Base-by-base conservation (phyloP, 1,140 invertebrate genomes). In the Limonius californicus region DNA sequence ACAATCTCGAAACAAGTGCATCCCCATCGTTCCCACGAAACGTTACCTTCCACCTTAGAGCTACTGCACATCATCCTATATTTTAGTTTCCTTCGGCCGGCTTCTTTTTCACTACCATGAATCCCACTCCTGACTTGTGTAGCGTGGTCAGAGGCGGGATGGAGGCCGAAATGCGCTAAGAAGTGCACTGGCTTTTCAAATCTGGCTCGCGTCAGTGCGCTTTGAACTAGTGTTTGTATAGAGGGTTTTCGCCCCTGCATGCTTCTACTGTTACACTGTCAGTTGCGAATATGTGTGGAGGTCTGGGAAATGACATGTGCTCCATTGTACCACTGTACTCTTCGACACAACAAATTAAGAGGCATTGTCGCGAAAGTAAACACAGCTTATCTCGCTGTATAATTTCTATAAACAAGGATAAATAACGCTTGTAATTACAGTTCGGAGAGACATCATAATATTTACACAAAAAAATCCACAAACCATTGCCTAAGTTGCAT, bases 111-210 rank as follows among this genome's bases (percentile, higher is more conserved):
- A n/a, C n/a, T n/a, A n/a, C n/a, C n/a, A n/a, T n/a, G n/a, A n/a
- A n/a, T n/a, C n/a, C n/a, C 23, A 27, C 3, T 27, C 23, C 23
- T 27, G 9, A 4, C 9, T 27, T 27, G 9, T 27, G 23, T 4
- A 27, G 3, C 9, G 23, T 27, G 3, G 23, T 27, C 23, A 32
- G 27, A 39, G n/a, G n/a, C n/a, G 35, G n/a, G 11, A 9, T 39
- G 35, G 35, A 39, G 2, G 35, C 2, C 11, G 35, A 12, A 39
- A 39, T 11, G 35, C 35, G 7, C 35, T 39, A 43, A 43, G 56
- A 43, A 58, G 35, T 58, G 56, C 56, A 58, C 20, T 58, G 56
- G 56, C 56, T 58, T 58, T 58, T 43, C 16, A 58, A 58, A 58
- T 58, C 56, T 58, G 56, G 35, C 42, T 39, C 56, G 39, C 56